These are phyloP conservation scores for Eupleurogrammus muticus DNA, from an alignment of 2,797 vertebrate genomes.

Conservation along the genomic window DNA sequence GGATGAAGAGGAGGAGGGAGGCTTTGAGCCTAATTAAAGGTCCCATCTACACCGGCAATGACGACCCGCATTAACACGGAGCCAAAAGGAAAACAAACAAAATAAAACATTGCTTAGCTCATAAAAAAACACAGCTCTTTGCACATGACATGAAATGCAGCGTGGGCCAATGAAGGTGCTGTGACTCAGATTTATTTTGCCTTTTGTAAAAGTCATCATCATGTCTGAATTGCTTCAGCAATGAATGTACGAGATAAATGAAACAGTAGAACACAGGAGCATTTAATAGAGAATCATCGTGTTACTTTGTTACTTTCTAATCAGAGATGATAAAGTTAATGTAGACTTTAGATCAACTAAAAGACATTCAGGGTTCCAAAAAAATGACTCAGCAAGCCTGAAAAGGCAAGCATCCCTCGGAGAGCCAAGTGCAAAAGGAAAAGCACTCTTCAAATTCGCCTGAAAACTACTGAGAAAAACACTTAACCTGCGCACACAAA, in stretches of 20 bases:
- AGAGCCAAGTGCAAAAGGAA: slow-evolving; percentile 69
- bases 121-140: slow-evolving; percentile 9
- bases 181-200: slow-evolving; percentile 2
- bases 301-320: slow-evolving; percentile 45
- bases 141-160: neutral
- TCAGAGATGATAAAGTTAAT: slow-evolving; percentile 48
- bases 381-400: slow-evolving; percentile 67
- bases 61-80: slow-evolving; percentile 16
- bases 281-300: too few species aligned
- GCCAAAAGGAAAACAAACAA: neutral
- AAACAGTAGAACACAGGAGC: neutral
- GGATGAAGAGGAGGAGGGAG: neutral
- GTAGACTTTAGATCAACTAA: slow-evolving; percentile 34
- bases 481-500: slow-evolving; percentile 74
- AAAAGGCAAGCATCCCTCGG: slow-evolving; percentile 72
- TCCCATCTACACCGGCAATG: slow-evolving; percentile 3
- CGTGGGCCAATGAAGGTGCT: neutral
- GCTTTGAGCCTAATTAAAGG: slow-evolving; percentile 44
- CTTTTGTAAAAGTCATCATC: slow-evolving; percentile 17
- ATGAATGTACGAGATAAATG: neutral
- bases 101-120: neutral
- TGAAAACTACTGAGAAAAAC: slow-evolving; percentile 75
- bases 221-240: slow-evolving; percentile 15
- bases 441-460: slow-evolving; percentile 72
- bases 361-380: slow-evolving; percentile 63